Conservation (phyloP, 1,140 invertebrate genomes). For the Anthonomus grandis region DNA sequence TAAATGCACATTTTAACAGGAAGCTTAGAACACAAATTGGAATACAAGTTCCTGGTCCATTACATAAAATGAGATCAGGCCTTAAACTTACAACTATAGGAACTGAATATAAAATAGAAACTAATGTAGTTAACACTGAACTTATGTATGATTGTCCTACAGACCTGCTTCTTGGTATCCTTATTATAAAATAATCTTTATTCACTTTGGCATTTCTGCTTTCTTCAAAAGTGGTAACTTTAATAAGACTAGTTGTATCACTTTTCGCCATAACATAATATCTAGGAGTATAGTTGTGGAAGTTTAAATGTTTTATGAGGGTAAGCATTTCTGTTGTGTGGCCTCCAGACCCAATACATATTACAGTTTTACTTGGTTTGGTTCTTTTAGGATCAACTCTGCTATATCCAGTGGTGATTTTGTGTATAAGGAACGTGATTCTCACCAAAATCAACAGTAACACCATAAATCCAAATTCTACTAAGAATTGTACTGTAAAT, state of each 20-base stretch:
- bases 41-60: slow-evolving; percentile 95
- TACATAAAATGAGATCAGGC: slow-evolving; percentile 82
- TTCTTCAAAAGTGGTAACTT: slow-evolving; percentile 58
- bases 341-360: slow-evolving; percentile 54
- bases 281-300: slow-evolving; percentile 61
- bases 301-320: slow-evolving; percentile 61
- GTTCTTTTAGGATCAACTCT: slow-evolving; percentile 30
- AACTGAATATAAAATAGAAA: slow-evolving; percentile 65
- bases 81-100: slow-evolving; percentile 65
- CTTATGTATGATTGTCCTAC: slow-evolving; percentile 84
- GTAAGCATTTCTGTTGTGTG: slow-evolving; percentile 89
- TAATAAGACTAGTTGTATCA: slow-evolving; percentile 70
- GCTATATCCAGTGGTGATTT: slow-evolving; percentile 43
- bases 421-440: slow-evolving; percentile 42
- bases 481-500: slow-evolving; percentile 34
- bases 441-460: slow-evolving; percentile 36
- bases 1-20: slow-evolving; percentile 51
- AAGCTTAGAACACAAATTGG: slow-evolving; percentile 50
- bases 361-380: slow-evolving; percentile 38
- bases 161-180: slow-evolving; percentile 79
- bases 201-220: slow-evolving; percentile 32
- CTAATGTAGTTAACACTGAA: slow-evolving; percentile 73
- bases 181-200: slow-evolving; percentile 54
- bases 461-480: slow-evolving; percentile 38
- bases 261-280: slow-evolving; percentile 76